Base-by-base conservation (phyloP, 2,797 vertebrate genomes). In the Sebastes minor region DNA sequence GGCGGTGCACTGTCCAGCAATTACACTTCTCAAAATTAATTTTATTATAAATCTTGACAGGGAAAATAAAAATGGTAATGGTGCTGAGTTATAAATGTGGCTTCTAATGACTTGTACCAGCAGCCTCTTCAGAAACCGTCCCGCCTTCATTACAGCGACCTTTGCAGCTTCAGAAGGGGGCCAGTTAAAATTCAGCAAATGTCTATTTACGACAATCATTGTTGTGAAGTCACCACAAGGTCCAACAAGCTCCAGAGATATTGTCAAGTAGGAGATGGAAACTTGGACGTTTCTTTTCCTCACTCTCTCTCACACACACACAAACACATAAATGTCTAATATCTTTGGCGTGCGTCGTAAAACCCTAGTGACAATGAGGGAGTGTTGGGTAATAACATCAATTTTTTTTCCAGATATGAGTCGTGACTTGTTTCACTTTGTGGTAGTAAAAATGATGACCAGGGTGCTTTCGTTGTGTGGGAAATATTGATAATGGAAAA, bases 11-110 rank as follows among this genome's bases (percentile, higher is more conserved):
- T 74, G 86, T 94, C 91, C 88, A 91, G 90, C 90, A 93, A 95
- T 94, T 94, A 94, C 84, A 86, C 81, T 64, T 89, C 88, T 93
- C 90, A 78, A 85, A 92, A 94, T 93, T 90, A 93, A 91, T 92
- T 91, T 86, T 57, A 85, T 92, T 90, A 90, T 90, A 88, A 88
- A 88, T 91, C 84, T 77, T 91, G 90, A 93, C 86, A 90, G 87
- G 86, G 80, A 87, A 90, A 93, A 92, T 90, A 79, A 93, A 93
- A 92, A 91, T 49, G 35, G 46, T 82, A 86, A 91, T 82, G 76
- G 89, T 72, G 87, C 59, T 70, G 83, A 89, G 64, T 91, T 92
- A 93, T 73, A 87, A 89, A 86, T 82, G 72, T 78, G 81, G 67
- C 76, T 72, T 72, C 68, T 90, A 87, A 93, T 90, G 87, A 91